These are phyloP conservation scores for Hypercompe scribonia DNA, from an alignment of 2,888 invertebrate species.

Conservation along the genomic window DNA sequence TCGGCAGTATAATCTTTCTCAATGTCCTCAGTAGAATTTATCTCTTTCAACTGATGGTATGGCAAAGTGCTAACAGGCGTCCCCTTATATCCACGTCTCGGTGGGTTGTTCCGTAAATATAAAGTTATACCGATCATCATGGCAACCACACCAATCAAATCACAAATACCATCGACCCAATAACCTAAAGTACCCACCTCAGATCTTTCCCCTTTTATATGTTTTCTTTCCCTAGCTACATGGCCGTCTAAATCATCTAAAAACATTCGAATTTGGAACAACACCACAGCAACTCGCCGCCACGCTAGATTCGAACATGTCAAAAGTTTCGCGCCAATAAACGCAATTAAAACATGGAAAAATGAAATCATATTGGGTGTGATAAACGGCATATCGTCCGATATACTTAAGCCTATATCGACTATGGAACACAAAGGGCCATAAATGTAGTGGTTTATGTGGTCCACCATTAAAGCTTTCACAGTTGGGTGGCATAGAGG, in stretches of 20 bases:
- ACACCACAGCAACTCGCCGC: slow-evolving; percentile 90
- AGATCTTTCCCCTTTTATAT: slow-evolving; percentile 92
- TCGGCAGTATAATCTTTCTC: slow-evolving; percentile 79
- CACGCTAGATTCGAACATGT: slow-evolving; percentile 90
- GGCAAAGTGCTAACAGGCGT: slow-evolving; percentile 88
- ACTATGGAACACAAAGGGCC: slow-evolving; percentile 92
- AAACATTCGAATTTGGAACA: slow-evolving; percentile 94
- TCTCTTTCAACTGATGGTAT: slow-evolving; percentile 80
- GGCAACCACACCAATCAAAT: slow-evolving; percentile 91
- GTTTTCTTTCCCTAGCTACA: slow-evolving; percentile 91
- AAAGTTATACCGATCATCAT: slow-evolving; percentile 90
- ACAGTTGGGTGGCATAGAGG: slow-evolving; percentile 93
- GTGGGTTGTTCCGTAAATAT: slow-evolving; percentile 91
- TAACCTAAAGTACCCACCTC: slow-evolving; percentile 94
- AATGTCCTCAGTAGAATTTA: slow-evolving; percentile 77
- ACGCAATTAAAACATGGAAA: slow-evolving; percentile 92
- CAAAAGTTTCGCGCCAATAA: slow-evolving; percentile 91
- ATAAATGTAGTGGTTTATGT: slow-evolving; percentile 93
- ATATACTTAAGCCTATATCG: slow-evolving; percentile 89
- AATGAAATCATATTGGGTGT: slow-evolving; percentile 95
- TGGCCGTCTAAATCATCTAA: slow-evolving; percentile 95
- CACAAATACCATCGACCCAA: slow-evolving; percentile 93
- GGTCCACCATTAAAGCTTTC: slow-evolving; percentile 93
- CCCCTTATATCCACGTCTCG: slow-evolving; percentile 89
- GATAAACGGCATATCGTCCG: slow-evolving; percentile 86